Conservation (phyloP, 2,888 invertebrate genomes). For the Ashinkailepas kermadecensis region DNA sequence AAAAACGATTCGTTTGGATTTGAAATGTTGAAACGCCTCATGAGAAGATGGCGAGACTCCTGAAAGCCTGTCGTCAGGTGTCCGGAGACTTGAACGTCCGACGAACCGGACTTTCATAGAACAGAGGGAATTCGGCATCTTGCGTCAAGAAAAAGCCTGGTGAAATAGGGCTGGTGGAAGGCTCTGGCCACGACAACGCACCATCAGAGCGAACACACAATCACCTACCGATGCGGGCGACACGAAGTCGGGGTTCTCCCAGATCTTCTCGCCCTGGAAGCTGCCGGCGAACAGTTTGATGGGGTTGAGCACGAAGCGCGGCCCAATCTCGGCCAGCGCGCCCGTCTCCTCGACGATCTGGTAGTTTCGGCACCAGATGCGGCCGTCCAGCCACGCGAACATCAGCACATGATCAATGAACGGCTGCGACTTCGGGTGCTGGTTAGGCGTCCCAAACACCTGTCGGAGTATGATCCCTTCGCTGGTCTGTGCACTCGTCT, state of each 20-base stretch:
- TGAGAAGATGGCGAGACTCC: too few relatives aligned
- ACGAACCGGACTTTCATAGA: too few relatives aligned
- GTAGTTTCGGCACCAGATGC: constrained; percentile 97
- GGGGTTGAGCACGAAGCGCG: constrained; percentile 56
- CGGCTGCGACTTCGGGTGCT: constrained; percentile 97
- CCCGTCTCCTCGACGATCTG: constrained; percentile 96
- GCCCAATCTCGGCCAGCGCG: constrained; percentile 80
- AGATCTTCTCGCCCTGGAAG: constrained; percentile 83
- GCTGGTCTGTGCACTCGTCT: too few relatives aligned
- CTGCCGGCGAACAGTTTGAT: constrained; percentile 92
- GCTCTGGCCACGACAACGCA: too few relatives aligned
- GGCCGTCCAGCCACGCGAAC: constrained; percentile 81
- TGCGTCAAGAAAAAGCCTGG: too few relatives aligned
- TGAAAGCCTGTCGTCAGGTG: too few relatives aligned
- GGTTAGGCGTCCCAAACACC: constrained; percentile 86
- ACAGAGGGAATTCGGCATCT: too few relatives aligned
- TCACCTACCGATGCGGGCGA: constrained; percentile 68
- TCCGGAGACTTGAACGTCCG: too few relatives aligned
- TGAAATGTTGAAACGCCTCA: too few relatives aligned
- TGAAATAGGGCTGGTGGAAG: too few relatives aligned
- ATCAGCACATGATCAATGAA: constrained; percentile 94
- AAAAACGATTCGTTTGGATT: too few relatives aligned
- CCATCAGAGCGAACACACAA: too few relatives aligned
- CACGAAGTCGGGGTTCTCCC: constrained; percentile 86
- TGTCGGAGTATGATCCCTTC: constrained; percentile 44